Base-by-base conservation (phyloP, 2,888 invertebrate species). In the Bombylius discolor region DNA sequence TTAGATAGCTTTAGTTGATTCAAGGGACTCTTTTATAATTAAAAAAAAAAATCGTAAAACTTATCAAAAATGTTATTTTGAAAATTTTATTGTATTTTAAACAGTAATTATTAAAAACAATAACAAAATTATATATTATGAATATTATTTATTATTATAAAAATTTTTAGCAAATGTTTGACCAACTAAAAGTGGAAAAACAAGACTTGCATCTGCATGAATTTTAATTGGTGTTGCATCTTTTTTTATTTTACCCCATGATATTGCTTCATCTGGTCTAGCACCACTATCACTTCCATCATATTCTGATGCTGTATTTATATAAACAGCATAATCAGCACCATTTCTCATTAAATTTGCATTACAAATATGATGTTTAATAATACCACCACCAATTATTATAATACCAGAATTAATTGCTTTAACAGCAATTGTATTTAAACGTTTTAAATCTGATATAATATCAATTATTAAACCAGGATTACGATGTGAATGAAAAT, bases 331-430 rank as follows among this genome's bases (percentile, higher is more conserved):
- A 75, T 79, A 98, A 72, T 99, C 95, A 1, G 97, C 94, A 14
- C 99, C 99, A 72, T 99, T 98, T 63, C 98, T 86, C 99, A 99
- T 99, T 56, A 99, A 79, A 79, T 99, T 99, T 3, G 99, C 97
- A 79, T 99, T 99, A 75, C 94, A 96, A 64, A 98, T 96, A 70
- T 99, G 99, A 76, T 99, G 99, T 74, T 99, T 99, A n/a, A 98
- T 80, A 0, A 99, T 77, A 9, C 97, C 97, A 1, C 97, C 97
- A 5, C 98, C 98, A 57, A 98, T 74, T 59, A 99, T 95, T 46
- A 99, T 87, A 82, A 98, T 90, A 12, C 99, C 99, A n/a, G 91
- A 87, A 68, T 93, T 87, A 33, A 83, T 77, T 0, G 98, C 92
- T 70, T 90, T 91, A 11, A 97, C 89, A 14, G 98, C 90, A 81